Evolutionary conservation across 2,797 vertebrate species (phyloP).

Genomic region (Tadarida brasiliensis): DNA sequence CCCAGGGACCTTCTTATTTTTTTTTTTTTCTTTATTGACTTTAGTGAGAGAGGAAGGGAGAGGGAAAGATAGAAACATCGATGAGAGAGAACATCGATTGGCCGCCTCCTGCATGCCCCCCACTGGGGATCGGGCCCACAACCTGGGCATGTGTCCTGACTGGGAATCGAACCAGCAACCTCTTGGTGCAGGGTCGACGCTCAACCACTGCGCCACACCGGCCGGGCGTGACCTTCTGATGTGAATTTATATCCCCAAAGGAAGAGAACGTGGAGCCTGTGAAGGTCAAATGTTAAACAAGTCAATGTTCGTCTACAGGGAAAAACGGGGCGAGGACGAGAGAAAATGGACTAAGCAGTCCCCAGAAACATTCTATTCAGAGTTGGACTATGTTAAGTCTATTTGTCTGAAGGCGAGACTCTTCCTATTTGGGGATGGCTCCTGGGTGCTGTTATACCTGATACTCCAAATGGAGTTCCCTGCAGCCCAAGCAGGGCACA

Average conservation of each 20-base stretch:
- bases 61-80: too few relatives aligned
- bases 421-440: not conserved
- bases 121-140: too few relatives aligned
- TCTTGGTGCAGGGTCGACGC: too few relatives aligned
- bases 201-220: too few relatives aligned
- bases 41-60: too few relatives aligned
- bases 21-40: too few relatives aligned
- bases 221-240: not conserved
- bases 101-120: too few relatives aligned
- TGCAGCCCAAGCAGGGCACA: not conserved
- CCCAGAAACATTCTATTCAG: not conserved
- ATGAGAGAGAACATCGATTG: too few relatives aligned
- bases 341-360: not conserved
- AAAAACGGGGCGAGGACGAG: not conserved
- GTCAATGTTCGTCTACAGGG: not conserved
- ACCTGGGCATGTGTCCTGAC: too few relatives aligned
- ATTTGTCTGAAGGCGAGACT: not conserved
- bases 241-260: not conserved
- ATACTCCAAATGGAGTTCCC: constrained; percentile 20
- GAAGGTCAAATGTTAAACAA: not conserved
- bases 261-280: not conserved
- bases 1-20: too few relatives aligned
- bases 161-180: too few relatives aligned
- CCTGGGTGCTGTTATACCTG: not conserved
- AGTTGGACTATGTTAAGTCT: not conserved